Base-by-base conservation (phyloP, 2,113 vertebrate species). In the Podilymbus podiceps region DNA sequence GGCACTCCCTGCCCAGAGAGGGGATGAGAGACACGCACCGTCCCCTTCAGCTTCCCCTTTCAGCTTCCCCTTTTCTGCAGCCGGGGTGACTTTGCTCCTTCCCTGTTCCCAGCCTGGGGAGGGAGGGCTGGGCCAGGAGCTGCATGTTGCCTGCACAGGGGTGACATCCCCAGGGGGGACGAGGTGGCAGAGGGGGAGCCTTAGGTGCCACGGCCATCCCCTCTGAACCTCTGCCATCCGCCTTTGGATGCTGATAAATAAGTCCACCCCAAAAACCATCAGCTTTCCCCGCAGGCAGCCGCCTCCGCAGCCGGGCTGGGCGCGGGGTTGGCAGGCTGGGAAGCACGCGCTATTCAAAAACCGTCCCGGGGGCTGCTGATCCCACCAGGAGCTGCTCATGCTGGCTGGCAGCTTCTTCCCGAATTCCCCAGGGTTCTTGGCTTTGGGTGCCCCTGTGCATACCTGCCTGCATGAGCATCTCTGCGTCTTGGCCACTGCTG, bases 31-130 rank as follows among this genome's bases (percentile, higher is more conserved):
- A 89, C 66, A 49, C 59, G 53, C 15, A 1, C 52, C 3, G 0
- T 85, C 44, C 42, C 47, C 94, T 84, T 80, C 67, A 74, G 83
- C 96, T 96, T 97, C 96, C 93, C n/a, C 86, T 96, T 95, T 90
- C 3, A 20, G 47, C 94, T 95, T 96, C 96, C 93, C 11, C 55
- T 92, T 96, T 95, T 68, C 82, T 81, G 86, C 59, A 93, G 31
- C 59, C 11, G 0, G 42, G 13, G 52, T 84, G 73, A 81, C 59
- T 93, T 91, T 7, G 4, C 47, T 81, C 42, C 64, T 91, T 94
- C 78, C 60, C 33, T 5, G 5, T 76, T 94, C 33, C 55, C 64
- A 62, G 50, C 63, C 27, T 1, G 8, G 28, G 60, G 27, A 90
- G 62, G 74, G 75, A 85, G 85, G 85, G 66, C 69, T 85, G 82